phyloP scores from a whole-genome alignment of 30 jellyfish, hydroid and myxozoan species.

The Clytia hemisphaerica region DNA sequence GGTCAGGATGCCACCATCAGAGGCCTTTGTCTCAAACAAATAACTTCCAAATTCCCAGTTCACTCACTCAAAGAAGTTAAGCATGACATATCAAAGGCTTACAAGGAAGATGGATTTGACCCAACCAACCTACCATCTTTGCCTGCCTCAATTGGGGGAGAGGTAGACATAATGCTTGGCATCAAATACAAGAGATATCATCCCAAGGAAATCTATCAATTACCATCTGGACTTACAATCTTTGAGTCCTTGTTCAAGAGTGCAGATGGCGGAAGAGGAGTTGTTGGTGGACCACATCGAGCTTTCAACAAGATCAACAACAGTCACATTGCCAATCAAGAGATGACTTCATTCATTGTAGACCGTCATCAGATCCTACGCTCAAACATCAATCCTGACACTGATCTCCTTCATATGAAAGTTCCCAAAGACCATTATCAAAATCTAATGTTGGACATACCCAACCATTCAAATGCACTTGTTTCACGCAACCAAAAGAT shows the following conservation, averaged over 20 bases:
- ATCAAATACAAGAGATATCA: not conserved
- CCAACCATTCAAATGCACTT: no score
- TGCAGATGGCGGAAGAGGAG: slow-evolving; percentile 7
- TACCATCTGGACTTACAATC: not conserved
- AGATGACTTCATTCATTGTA: no score
- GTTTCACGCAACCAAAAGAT: no score
- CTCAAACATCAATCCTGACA: not conserved
- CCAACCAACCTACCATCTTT: not conserved
- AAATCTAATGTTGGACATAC: no score
- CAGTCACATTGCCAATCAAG: not conserved
- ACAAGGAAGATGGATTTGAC: not conserved
- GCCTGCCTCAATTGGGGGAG: not conserved
- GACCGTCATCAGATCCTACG: not conserved
- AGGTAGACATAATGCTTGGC: not conserved
- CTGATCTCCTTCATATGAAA: no score
- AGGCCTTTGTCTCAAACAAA: not conserved
- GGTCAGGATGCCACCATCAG: not conserved
- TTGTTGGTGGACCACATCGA: not conserved
- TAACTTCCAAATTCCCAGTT: not conserved
- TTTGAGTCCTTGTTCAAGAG: not conserved
- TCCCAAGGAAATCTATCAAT: not conserved
- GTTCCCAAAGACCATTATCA: no score
- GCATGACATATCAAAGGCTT: not conserved
- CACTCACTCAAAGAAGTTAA: not conserved
- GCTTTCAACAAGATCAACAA: not conserved